Base-by-base conservation (phyloP, 2,888 invertebrate species). In the Crepidodera aurea region DNA sequence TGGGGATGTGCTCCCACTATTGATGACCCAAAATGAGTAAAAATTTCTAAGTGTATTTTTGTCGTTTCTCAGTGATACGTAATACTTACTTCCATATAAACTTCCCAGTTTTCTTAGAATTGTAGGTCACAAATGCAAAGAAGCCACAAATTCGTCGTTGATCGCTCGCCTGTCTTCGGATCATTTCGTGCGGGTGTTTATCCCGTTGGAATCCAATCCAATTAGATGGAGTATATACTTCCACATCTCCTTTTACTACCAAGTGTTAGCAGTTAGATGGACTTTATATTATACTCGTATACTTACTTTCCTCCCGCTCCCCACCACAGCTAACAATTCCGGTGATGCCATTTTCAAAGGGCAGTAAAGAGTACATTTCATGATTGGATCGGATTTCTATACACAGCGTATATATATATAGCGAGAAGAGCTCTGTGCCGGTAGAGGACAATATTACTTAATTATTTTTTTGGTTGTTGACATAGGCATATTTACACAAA, bases 121-220 rank as follows among this genome's bases (percentile, higher is more conserved):
- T n/a, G n/a, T n/a, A n/a, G n/a, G n/a, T n/a, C n/a, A n/a, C n/a
- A n/a, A n/a, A 18, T 18, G 8, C 40, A 40, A 18, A 40, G 15
- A 18, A 40, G 2, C 18, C 18, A 40, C 6, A 16, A 40, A 48
- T 27, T 25, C 46, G 25, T 46, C 10, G 48, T 2, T 29, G 2
- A 2, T 48, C 48, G 16, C 6, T 42, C n/a, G n/a, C 18, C 4
- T 6, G 10, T 16, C 42, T 7, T 6, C 46, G 8, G n/a, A 25
- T 25, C 25, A 25, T n/a, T 46, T 19, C 42, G 15, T 22, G 12
- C 5, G 13, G 53, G 7, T 58, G 58, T 57, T 57, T 62, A 51
- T 51, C 46, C 58, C 48, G 48, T 16, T 22, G 62, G 6, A 64
- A 66, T 66, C 64, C 62, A 68, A 68, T 68, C 61, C 68, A 68